Base-by-base conservation (phyloP, 1,140 invertebrate genomes). In the Vanessa atalanta region DNA sequence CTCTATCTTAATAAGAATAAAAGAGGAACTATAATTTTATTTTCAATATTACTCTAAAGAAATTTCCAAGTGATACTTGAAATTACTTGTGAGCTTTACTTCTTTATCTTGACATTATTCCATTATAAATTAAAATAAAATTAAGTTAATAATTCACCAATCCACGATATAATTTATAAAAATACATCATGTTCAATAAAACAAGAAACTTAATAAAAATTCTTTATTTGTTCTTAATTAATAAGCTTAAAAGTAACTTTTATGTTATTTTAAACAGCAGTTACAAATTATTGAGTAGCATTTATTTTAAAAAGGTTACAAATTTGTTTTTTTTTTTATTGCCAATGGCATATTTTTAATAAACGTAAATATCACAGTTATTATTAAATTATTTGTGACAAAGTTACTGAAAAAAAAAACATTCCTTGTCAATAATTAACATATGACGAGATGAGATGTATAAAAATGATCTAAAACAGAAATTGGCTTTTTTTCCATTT, bases 351-450 rank as follows among this genome's bases (percentile, higher is more conserved):
- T 88, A 88, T 84, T 86, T 87, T 83, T 84, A 79, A 86, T 89
- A 90, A 88, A 92, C 91, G 87, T 91, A 92, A 92, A 91, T 92
- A 92, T 92, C 90, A 92, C 89, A 91, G 90, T 92, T 90, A 87
- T 90, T 84, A 89, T 92, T 90, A 89, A 89, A 81, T 77, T 79
- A 90, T 87, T 88, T 91, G 86, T 90, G 88, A 88, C 86, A 83
- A 79, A 79, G 74, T 83, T 86, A 87, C 79, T 79, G 76, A 80
- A 61, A 55, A 9, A 20, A 20, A 43, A 61, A 31, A 61, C 26
- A 61, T 12, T 61, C 31, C 57, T 60, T 81, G 61, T 72, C 80
- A 79, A 80, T 67, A 78, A 77, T 83, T 79, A 76, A 77, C 83
- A 31, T 31, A 31, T 79, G 76, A 78, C 69, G 82, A 85, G 78